A percentile compares a stretch with the other conserved stretches of the same genome.
These are phyloP conservation scores for Platysternon megacephalum DNA, from an alignment of 2,113 vertebrate species.

Conservation along the genomic window DNA sequence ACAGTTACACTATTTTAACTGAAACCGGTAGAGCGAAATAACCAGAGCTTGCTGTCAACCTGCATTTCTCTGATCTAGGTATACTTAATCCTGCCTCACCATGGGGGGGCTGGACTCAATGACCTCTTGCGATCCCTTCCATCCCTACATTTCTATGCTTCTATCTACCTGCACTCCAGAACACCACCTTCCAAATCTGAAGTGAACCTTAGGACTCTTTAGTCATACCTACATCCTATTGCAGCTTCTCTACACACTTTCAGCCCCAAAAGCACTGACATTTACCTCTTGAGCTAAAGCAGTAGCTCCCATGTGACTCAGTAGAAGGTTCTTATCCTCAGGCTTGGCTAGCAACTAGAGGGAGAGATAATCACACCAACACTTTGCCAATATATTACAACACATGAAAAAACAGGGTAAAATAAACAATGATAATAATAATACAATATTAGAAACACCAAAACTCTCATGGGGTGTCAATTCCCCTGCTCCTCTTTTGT, in stretches of 20 bases:
- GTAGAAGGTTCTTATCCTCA: background rate
- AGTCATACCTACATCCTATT: background rate
- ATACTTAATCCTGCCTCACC: background rate
- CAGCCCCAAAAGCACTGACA: background rate
- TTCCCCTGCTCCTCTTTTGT: background rate
- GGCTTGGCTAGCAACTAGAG: background rate
- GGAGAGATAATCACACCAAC: background rate
- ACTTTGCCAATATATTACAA: background rate
- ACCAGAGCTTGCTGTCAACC: background rate
- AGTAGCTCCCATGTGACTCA: background rate
- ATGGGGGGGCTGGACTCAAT: background rate
- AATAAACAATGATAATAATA: background rate
- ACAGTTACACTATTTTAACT: background rate
- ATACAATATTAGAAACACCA: background rate
- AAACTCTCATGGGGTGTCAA: background rate
- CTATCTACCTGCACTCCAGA: background rate
- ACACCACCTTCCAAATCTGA: background rate
- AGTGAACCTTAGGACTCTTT: background rate
- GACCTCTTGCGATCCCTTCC: background rate
- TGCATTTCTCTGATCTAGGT: background rate
- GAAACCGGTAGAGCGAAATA: background rate
- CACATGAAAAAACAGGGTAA: background rate
- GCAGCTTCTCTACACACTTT: background rate
- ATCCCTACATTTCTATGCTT: background rate
- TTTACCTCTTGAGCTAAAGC: background rate